These are phyloP conservation scores for Pipistrellus pygmaeus DNA, from an alignment of 2,797 vertebrate species.

Conservation along the genomic window DNA sequence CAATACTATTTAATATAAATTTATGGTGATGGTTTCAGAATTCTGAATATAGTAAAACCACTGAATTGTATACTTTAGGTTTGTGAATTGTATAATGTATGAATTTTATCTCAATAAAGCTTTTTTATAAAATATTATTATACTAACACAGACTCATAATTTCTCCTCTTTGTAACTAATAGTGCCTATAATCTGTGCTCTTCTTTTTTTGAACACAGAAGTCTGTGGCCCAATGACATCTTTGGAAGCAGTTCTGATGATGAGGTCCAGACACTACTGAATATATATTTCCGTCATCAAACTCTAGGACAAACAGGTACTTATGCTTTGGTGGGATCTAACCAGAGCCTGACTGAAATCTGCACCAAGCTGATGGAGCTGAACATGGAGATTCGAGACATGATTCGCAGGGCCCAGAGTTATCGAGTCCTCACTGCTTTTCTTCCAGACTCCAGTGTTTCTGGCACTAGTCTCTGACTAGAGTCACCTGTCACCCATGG, in stretches of 20 bases:
- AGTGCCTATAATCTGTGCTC: slow-evolving; percentile 1
- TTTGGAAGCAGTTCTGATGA: slow-evolving; percentile 97
- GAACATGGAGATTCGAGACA: slow-evolving; percentile 98
- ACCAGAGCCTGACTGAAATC: slow-evolving; percentile 96
- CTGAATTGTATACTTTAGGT: neutral
- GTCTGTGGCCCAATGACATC: slow-evolving; percentile 96
- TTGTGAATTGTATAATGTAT: neutral
- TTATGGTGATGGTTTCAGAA: neutral
- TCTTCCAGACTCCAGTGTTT: slow-evolving; percentile 96
- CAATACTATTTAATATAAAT: neutral
- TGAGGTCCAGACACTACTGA: slow-evolving; percentile 98
- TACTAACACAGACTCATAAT: neutral
- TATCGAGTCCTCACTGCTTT: slow-evolving; percentile 96
- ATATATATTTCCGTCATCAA: slow-evolving; percentile 98
- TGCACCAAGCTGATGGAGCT: slow-evolving; percentile 98
- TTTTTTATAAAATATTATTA: neutral
- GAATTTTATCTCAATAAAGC: slow-evolving; percentile 25
- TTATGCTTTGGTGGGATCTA: slow-evolving; percentile 97
- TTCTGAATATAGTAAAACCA: neutral
- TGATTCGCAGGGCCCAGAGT: slow-evolving; percentile 97
- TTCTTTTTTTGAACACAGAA: slow-evolving; percentile 88
- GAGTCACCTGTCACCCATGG: slow-evolving; percentile 87
- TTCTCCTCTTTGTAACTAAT: neutral
- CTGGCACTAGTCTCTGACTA: slow-evolving; percentile 99
- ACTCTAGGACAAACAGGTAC: slow-evolving; percentile 98